These are phyloP conservation scores for Abscondita cerata DNA, from an alignment of 2,888 invertebrate species.

Conservation along the genomic window DNA sequence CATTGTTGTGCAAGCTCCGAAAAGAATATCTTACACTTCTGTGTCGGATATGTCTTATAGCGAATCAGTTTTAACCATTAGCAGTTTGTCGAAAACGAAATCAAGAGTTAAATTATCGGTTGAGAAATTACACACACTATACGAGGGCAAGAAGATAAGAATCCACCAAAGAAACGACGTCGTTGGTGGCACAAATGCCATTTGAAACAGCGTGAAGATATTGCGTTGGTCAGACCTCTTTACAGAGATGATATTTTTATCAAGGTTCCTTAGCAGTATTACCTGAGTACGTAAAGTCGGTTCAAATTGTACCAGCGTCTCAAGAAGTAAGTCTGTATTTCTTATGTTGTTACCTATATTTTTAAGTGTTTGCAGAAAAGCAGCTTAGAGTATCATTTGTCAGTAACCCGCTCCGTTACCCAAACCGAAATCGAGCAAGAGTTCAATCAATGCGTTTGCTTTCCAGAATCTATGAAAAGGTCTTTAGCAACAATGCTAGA, in stretches of 20 bases:
- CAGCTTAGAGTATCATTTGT: conserved; percentile 63
- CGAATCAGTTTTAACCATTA: background rate
- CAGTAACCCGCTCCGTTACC: conserved; percentile 64
- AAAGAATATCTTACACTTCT: background rate
- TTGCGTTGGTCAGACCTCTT: conserved; percentile 59
- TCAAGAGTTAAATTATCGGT: background rate
- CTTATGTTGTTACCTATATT: background rate
- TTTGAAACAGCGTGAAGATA: background rate
- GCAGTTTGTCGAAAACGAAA: conserved; percentile 4
- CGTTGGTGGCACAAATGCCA: conserved; percentile 31
- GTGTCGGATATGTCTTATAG: background rate
- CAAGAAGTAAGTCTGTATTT: background rate
- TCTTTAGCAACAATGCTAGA: conserved; percentile 54
- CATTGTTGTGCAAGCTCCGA: background rate
- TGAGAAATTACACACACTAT: conserved; percentile 33
- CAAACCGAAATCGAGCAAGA: conserved; percentile 57
- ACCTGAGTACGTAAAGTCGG: conserved; percentile 58
- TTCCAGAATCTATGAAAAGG: conserved; percentile 49
- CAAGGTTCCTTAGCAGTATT: conserved; percentile 48
- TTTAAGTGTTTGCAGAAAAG: conserved; percentile 52
- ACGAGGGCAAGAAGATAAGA: conserved; percentile 35
- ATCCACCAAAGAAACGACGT: background rate
- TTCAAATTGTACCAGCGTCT: background rate
- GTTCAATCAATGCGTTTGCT: conserved; percentile 56
- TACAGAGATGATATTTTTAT: conserved; percentile 76